A percentile compares a stretch with the other conserved stretches of the same genome.
Evolutionary conservation across 2,888 invertebrate species (phyloP).

Genomic region (Epicampocera succincta): DNA sequence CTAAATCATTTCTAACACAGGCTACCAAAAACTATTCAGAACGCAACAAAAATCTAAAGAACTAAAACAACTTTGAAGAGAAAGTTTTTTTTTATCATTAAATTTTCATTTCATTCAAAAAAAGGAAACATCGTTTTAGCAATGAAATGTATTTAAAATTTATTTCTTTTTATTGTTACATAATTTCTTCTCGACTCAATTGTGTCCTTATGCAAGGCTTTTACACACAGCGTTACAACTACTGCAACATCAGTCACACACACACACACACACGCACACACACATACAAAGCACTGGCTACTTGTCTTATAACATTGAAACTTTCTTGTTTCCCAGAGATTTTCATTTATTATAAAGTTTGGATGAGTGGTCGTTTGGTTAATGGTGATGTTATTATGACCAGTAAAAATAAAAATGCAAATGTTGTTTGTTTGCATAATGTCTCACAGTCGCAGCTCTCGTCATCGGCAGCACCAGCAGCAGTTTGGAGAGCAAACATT

Average conservation of each 20-base stretch:
- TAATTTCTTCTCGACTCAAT: constrained; percentile 9
- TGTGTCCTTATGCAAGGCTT: constrained; percentile 7
- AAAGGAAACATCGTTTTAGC: not conserved
- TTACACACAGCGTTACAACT: not conserved
- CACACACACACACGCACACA: not conserved
- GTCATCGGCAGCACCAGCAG: not conserved
- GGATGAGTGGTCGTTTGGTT: constrained; percentile 14
- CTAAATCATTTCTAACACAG: too few species aligned
- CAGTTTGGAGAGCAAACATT: constrained; percentile 11
- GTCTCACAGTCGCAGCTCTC: constrained; percentile 26
- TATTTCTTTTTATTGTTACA: constrained; percentile 19
- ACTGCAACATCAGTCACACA: not conserved
- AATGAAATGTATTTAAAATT: constrained; percentile 23
- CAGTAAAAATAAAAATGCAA: constrained; percentile 65
- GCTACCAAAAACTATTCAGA: too few species aligned
- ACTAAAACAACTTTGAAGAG: too few species aligned
- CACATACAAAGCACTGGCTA: not conserved
- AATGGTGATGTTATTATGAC: constrained; percentile 60
- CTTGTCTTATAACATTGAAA: constrained; percentile 3
- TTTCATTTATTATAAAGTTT: constrained; percentile 21
- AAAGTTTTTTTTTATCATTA: too few species aligned
- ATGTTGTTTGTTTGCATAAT: constrained; percentile 65
- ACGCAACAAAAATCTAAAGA: too few species aligned
- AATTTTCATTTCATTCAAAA: too few species aligned
- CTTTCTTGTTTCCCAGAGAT: constrained; percentile 1